Conservation (phyloP, 2,797 vertebrate species). For the Margarornis squamiger region DNA sequence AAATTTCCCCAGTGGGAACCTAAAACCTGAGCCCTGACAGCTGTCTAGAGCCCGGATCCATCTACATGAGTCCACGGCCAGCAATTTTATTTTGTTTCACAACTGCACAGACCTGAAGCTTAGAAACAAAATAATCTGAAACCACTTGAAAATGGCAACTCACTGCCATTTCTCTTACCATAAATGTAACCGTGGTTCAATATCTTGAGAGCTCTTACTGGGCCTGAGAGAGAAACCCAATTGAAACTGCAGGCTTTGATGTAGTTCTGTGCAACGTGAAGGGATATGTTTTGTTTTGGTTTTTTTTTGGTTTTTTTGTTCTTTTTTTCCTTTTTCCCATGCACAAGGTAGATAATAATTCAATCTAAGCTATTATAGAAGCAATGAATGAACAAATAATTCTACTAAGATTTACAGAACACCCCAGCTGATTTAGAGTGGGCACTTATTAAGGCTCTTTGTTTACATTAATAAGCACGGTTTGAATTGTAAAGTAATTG, state of each 20-base stretch:
- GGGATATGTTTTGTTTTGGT: rapidly evolving
- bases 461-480: neutral
- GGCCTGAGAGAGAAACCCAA: neutral
- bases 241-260: neutral
- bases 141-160: neutral
- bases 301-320: neutral
- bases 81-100: neutral
- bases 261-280: neutral
- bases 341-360: conserved; percentile 29
- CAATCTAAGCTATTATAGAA: conserved; percentile 18
- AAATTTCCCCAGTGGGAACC: neutral
- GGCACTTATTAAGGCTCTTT: neutral
- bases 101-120: neutral
- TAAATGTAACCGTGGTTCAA: neutral
- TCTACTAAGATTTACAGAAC: neutral
- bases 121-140: neutral
- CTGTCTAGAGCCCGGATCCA: neutral
- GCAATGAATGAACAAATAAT: conserved; percentile 33
- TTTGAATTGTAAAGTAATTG: neutral
- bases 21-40: neutral
- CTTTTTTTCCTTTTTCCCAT: neutral
- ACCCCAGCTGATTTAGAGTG: neutral
- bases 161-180: neutral
- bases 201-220: neutral
- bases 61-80: neutral